phyloP scores from a whole-genome alignment of 2,888 invertebrate genomes.

The Rhingia campestris region DNA sequence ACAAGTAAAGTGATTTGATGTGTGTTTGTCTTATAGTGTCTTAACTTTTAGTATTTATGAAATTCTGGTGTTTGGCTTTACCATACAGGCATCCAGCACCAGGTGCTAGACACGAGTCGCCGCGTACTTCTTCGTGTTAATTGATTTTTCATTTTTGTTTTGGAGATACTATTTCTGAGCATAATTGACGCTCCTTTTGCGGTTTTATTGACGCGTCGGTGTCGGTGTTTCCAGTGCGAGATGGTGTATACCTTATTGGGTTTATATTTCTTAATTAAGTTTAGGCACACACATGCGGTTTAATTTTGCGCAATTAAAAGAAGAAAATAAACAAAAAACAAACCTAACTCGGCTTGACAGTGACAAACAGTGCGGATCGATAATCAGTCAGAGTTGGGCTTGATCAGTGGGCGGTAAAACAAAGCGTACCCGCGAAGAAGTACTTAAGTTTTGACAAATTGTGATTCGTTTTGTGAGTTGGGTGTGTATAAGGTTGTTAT shows the following conservation, averaged over 20 bases:
- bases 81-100: constrained; percentile 27
- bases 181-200: constrained; percentile 49
- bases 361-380: background rate
- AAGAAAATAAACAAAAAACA: constrained; percentile 4
- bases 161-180: constrained; percentile 21
- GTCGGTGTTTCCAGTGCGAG: constrained; percentile 23
- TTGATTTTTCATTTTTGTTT: constrained; percentile 45
- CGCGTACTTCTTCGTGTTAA: constrained; percentile 29
- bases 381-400: constrained; percentile 35
- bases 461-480: too few species aligned
- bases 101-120: constrained; percentile 22
- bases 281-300: constrained; percentile 45
- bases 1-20: constrained; percentile 44
- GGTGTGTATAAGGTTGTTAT: too few species aligned
- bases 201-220: constrained; percentile 12
- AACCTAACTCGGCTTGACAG: constrained; percentile 1
- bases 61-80: constrained; percentile 28
- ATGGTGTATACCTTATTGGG: constrained; percentile 34
- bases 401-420: constrained; percentile 26
- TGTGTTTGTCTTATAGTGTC: constrained; percentile 15
- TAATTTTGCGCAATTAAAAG: constrained; percentile 50
- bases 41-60: constrained; percentile 23
- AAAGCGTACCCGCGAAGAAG: too few species aligned
- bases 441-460: too few species aligned
- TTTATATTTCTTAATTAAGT: constrained; percentile 54